Base-by-base conservation (phyloP, 2,888 invertebrate genomes). In the Palloptera scutellata region DNA sequence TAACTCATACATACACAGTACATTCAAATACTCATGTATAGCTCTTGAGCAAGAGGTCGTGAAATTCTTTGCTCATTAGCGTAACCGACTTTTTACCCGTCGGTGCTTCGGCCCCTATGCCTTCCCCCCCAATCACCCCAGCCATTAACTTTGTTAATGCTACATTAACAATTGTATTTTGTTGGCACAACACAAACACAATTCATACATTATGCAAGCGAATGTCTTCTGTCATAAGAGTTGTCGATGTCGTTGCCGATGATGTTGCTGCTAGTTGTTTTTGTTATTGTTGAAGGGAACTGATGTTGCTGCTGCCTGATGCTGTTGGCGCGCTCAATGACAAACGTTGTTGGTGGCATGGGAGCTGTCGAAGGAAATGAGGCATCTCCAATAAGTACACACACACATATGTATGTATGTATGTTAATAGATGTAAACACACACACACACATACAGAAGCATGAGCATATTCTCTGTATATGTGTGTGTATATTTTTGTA, bases 101-200 rank as follows among this genome's bases (percentile, higher is more conserved):
- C 43, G 13, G 12, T 52, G 30, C 61, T 52, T 41, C 41, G 15
- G 15, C 61, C 8, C 52, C 17, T n/a, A n/a, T 13, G 13, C 52
- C 43, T 15, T 43, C 10, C 59, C 59, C 15, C 41, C n/a, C 57
- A 40, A 20, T 30, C n/a, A n/a, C n/a, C 30, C 8, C 40, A 57
- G 30, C 66, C 61, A 58, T 67, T 67, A 67, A 63, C 63, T 59
- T 68, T 57, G 61, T 68, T 64, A 68, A 68, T 64, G 64, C 60
- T 61, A 64, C 68, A 64, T 64, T 68, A 68, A 61, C 61, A 64
- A 64, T 64, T 64, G 64, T 64, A 55, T 55, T 57, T 61, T 55
- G 55, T 64, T 53, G 61, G n/a, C 60, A 51, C 13, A 59, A 45
- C 59, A 45, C 59, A 59, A 54, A 66, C 58, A 57, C 40, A 17